These are phyloP conservation scores for Hesperophylax magnus DNA, from an alignment of 1,140 invertebrate species.

Conservation along the genomic window DNA sequence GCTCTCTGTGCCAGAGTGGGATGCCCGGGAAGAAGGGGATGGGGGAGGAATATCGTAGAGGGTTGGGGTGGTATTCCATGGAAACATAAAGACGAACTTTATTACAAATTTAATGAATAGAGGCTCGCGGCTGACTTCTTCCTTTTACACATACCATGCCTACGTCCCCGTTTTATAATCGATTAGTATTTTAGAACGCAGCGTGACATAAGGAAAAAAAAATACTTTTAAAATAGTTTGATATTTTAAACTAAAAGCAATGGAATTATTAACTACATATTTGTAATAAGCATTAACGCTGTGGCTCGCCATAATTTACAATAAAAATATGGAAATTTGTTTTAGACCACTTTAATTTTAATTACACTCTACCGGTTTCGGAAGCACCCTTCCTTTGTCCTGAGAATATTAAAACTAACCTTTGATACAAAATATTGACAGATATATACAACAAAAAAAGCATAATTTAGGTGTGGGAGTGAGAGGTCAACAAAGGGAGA, in stretches of 20 bases:
- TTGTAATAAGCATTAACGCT: too few relatives aligned
- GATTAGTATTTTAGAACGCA: neutral
- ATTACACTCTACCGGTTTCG: too few relatives aligned
- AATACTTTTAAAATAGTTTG: neutral
- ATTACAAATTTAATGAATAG: slow-evolving; percentile 59
- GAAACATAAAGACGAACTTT: slow-evolving; percentile 58
- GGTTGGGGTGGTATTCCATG: slow-evolving; percentile 41
- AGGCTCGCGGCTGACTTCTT: slow-evolving; percentile 28
- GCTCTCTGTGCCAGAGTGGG: neutral
- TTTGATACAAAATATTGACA: too few relatives aligned
- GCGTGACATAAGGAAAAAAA: neutral
- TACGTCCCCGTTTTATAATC: neutral
- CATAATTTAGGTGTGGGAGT: too few relatives aligned
- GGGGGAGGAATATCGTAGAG: neutral
- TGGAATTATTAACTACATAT: too few relatives aligned
- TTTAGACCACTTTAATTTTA: too few relatives aligned
- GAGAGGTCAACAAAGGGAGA: too few relatives aligned
- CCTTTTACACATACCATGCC: slow-evolving; percentile 13
- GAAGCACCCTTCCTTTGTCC: too few relatives aligned
- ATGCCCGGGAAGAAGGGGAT: neutral
- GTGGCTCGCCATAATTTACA: too few relatives aligned
- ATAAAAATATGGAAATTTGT: too few relatives aligned
- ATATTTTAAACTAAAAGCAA: neutral
- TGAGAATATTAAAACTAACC: too few relatives aligned
- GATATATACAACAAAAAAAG: too few relatives aligned